These are phyloP conservation scores for Ceyx cyanopectus DNA, from an alignment of 2,113 vertebrate genomes.

Conservation along the genomic window DNA sequence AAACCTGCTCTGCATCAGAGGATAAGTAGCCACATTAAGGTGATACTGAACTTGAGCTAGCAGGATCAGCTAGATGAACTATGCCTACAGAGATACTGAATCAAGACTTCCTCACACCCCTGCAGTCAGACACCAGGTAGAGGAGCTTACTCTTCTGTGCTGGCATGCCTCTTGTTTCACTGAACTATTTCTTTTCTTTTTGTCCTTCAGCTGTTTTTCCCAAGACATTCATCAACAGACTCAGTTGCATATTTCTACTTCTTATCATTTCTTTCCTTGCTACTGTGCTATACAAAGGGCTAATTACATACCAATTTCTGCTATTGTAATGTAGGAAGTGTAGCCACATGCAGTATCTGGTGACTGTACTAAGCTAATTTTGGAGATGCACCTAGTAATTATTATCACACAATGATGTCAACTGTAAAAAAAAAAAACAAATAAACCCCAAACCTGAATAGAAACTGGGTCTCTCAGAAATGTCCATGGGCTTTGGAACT, in stretches of 20 bases:
- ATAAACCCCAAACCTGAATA: not conserved
- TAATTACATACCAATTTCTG: slow-evolving; percentile 11
- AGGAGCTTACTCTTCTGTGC: not conserved
- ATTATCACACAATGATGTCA: not conserved
- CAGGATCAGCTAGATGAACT: not conserved
- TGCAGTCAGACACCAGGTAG: not conserved
- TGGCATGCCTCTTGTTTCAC: not conserved
- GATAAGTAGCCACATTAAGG: fast-evolving
- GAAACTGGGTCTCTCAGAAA: not conserved
- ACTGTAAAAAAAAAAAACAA: not conserved
- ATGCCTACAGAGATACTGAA: not conserved
- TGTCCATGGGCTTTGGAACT: not conserved
- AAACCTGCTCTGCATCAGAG: not conserved
- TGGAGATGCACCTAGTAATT: not conserved
- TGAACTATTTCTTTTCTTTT: not conserved
- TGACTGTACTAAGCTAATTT: slow-evolving; percentile 27
- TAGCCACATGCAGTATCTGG: not conserved
- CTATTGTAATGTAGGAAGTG: not conserved
- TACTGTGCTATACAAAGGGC: not conserved
- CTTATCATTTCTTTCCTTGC: not conserved
- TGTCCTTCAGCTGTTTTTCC: slow-evolving; percentile 5
- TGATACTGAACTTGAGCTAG: not conserved
- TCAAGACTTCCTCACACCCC: not conserved
- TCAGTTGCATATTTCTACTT: not conserved
- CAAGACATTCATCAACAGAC: not conserved